These are phyloP conservation scores for Thaleichthys pacificus DNA, from an alignment of 2,797 vertebrate species.

Conservation along the genomic window DNA sequence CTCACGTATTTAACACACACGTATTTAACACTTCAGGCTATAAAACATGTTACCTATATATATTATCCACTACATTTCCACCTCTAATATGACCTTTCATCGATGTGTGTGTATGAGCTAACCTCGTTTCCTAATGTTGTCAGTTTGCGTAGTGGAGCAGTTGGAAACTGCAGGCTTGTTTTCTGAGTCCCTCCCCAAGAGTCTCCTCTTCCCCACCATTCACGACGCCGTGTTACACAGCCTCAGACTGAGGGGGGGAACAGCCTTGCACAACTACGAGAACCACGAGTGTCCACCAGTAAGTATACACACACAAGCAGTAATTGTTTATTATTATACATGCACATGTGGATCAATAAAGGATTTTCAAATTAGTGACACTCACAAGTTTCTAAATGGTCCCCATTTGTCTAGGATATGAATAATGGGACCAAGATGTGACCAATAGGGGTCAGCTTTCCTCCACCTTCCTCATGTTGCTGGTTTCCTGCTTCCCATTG, in stretches of 20 bases:
- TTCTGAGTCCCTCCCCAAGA: conserved; percentile 78
- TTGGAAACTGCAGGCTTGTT: conserved; percentile 85
- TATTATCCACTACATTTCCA: too few species aligned
- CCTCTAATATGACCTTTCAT: neutral
- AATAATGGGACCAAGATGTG: conserved; percentile 61
- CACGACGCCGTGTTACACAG: conserved; percentile 80
- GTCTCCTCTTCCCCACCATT: conserved; percentile 80
- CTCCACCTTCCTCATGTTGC: conserved; percentile 19
- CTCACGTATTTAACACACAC: too few species aligned
- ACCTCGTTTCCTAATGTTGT: conserved; percentile 3
- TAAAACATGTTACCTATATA: too few species aligned
- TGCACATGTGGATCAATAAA: too few species aligned
- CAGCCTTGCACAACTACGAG: conserved; percentile 14
- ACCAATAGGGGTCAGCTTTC: conserved; percentile 64
- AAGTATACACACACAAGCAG: conserved; percentile 30
- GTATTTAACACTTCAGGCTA: too few species aligned
- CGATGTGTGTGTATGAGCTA: conserved; percentile 4
- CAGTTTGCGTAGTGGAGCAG: conserved; percentile 83
- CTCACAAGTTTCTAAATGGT: neutral
- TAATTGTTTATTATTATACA: neutral
- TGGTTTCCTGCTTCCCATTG: conserved; percentile 42
- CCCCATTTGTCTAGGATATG: conserved; percentile 47
- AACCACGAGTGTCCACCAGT: conserved; percentile 44
- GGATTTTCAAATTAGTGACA: too few species aligned
- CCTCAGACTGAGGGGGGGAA: conserved; percentile 18